A percentile compares a stretch with the other conserved stretches of the same genome.
Evolutionary conservation across 92 coral and sea anemone genomes (phyloP).

Genomic region (Paragorgia papillata): DNA sequence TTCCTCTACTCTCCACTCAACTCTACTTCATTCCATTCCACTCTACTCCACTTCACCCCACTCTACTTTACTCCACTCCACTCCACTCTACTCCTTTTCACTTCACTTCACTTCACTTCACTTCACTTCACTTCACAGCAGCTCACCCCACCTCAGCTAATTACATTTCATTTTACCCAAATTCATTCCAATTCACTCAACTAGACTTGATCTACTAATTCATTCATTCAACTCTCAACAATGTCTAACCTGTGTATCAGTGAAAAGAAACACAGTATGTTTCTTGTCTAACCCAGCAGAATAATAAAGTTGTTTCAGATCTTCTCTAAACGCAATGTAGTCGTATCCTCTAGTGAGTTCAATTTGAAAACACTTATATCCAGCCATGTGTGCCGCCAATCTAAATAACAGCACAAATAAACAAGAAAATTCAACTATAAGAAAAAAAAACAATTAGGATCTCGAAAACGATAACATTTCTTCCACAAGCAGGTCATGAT

Average conservation of each 20-base stretch:
- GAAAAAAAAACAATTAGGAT: neutral
- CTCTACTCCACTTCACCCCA: conserved; percentile 23
- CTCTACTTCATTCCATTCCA: conserved; percentile 29
- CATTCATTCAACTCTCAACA: neutral
- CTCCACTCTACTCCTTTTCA: neutral
- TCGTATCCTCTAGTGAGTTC: conserved; percentile 98
- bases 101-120: neutral
- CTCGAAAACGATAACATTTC: too few species aligned
- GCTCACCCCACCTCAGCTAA: neutral
- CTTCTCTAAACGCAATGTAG: conserved; percentile 89
- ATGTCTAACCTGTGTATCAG: conserved; percentile 96
- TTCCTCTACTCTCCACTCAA: conserved; percentile 19
- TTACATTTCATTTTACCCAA: conserved; percentile 7
- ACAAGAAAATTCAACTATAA: too few species aligned
- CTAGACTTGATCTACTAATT: neutral
- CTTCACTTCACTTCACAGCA: conserved; percentile 12
- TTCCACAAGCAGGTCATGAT: too few species aligned
- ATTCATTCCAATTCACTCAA: neutral
- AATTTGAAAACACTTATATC: conserved; percentile 93
- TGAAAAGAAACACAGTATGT: conserved; percentile 93
- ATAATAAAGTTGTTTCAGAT: conserved; percentile 84
- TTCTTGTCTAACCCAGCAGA: conserved; percentile 90
- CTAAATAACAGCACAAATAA: too few species aligned
- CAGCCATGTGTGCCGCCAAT: conserved; percentile 96
- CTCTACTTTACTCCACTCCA: neutral